Conservation (phyloP, 2,888 invertebrate genomes). For the Lithophane leautieri region DNA sequence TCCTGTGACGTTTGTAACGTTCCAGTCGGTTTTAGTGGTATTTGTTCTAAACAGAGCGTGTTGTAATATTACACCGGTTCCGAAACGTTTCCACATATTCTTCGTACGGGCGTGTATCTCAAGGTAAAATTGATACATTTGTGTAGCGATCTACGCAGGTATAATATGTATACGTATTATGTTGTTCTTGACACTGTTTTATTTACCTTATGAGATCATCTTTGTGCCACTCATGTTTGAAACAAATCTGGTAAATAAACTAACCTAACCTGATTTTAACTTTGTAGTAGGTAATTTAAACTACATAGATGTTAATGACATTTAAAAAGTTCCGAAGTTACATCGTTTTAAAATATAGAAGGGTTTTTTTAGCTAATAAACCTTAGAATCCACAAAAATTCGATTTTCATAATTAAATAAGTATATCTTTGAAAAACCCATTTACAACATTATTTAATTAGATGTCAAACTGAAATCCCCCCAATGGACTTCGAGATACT, state of each 20-base stretch:
- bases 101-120: slow-evolving; percentile 61
- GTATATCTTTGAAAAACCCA: slow-evolving; percentile 21
- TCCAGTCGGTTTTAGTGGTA: slow-evolving; percentile 12
- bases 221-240: neutral
- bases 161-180: slow-evolving; percentile 4
- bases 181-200: slow-evolving; percentile 50
- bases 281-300: neutral
- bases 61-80: slow-evolving; percentile 57
- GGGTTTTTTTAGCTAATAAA: neutral
- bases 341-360: neutral
- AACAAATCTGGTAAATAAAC: neutral
- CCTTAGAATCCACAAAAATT: neutral
- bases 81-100: slow-evolving; percentile 57
- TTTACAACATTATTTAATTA: slow-evolving; percentile 25
- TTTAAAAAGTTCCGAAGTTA: neutral
- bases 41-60: slow-evolving; percentile 37
- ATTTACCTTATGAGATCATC: slow-evolving; percentile 29
- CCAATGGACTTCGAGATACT: slow-evolving; percentile 5
- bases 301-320: neutral
- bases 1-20: slow-evolving; percentile 1
- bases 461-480: slow-evolving; percentile 30
- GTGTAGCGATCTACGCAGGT: slow-evolving; percentile 1
- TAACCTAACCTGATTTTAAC: neutral
- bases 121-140: slow-evolving; percentile 74
- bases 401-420: slow-evolving; percentile 9